phyloP scores from a whole-genome alignment of 2,113 vertebrate genomes.

The Urocynchramus pylzowi region DNA sequence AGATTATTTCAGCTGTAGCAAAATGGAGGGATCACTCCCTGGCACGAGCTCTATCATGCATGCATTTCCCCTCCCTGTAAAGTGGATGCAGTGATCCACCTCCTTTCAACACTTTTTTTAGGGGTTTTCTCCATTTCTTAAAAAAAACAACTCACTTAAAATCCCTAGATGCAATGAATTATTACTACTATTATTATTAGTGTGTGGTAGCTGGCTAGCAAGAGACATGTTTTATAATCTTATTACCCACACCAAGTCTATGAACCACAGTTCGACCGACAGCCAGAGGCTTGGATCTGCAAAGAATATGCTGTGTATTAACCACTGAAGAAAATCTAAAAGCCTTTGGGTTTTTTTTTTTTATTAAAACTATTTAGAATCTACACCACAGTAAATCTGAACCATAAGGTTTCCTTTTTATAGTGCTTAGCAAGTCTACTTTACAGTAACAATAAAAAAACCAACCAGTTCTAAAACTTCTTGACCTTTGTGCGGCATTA shows the following conservation, averaged over 20 bases:
- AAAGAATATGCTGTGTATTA: conserved; percentile 25
- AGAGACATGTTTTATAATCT: conserved; percentile 71
- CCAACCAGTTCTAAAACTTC: conserved; percentile 36
- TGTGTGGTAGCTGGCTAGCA: conserved; percentile 60
- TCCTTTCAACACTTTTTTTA: conserved; percentile 1
- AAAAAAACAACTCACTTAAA: conserved; percentile 37
- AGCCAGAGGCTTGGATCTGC: background rate
- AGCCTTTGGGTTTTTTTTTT: conserved; percentile 64
- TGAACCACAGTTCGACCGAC: conserved; percentile 8
- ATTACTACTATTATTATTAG: conserved; percentile 58
- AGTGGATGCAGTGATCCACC: background rate
- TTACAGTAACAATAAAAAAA: conserved; percentile 66
- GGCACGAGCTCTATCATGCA: rapidly evolving
- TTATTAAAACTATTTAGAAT: conserved; percentile 60
- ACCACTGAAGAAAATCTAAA: conserved; percentile 39
- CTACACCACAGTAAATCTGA: conserved; percentile 43
- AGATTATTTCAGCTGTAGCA: background rate
- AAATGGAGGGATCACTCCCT: background rate
- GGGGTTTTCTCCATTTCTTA: conserved; percentile 12
- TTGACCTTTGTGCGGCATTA: conserved; percentile 2
- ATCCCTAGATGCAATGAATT: conserved; percentile 54
- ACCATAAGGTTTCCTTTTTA: conserved; percentile 60
- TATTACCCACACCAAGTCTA: conserved; percentile 57
- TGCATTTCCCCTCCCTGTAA: background rate
- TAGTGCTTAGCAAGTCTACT: conserved; percentile 36